Percentiles rank a stretch among this genome's conserved stretches.
phyloP scores from a whole-genome alignment of 37 sponge, comb jelly and placozoan species.

The Theonella swinhoei region DNA sequence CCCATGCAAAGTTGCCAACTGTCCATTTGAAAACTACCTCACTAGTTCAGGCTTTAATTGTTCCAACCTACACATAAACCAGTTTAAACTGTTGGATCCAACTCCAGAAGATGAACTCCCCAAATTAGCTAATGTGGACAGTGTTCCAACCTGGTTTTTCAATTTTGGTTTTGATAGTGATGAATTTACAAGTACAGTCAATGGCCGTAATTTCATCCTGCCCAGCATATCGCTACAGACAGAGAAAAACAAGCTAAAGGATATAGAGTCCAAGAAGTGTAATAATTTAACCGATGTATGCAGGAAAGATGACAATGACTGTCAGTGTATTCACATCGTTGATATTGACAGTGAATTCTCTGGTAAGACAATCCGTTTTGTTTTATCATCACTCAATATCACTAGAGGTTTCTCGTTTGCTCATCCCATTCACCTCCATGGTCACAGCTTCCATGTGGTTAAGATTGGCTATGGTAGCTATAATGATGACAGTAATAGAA shows the following conservation, averaged over 20 bases:
- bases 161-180: constrained; percentile 50
- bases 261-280: neutral
- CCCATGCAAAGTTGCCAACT: constrained; percentile 54
- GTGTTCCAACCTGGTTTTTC: constrained; percentile 21
- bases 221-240: constrained; percentile 39
- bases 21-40: constrained; percentile 57
- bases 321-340: constrained; percentile 24
- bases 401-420: neutral
- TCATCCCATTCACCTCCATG: constrained; percentile 58
- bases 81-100: constrained; percentile 17
- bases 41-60: constrained; percentile 38
- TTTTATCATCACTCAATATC: neutral
- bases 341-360: neutral
- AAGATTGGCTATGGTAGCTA: constrained; percentile 25
- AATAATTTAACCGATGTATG: neutral
- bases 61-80: constrained; percentile 19
- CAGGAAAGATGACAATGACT: neutral
- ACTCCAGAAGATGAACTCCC: constrained; percentile 24
- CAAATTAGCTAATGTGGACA: neutral
- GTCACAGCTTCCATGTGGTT: constrained; percentile 51
- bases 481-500: neutral
- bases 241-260: constrained; percentile 11
- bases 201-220: constrained; percentile 41
- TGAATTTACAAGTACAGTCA: constrained; percentile 22
- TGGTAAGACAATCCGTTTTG: constrained; percentile 9